Evolutionary conservation across 2,888 invertebrate genomes (phyloP), one percentile per base, ranked within the genome.

Genomic region (Thecocarcelia acutangulata): DNA sequence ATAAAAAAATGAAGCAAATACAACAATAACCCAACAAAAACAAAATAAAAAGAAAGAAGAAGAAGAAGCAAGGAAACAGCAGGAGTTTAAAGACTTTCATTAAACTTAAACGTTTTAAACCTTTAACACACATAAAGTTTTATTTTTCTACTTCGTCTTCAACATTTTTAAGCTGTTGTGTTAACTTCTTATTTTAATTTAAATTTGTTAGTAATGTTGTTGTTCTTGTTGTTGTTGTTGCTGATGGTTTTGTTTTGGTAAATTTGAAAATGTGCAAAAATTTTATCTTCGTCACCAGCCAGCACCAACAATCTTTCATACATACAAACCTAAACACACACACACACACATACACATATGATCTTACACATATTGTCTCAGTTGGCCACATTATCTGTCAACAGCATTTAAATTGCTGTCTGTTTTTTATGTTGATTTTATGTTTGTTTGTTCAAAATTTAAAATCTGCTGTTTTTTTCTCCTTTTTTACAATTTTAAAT

Each of bases 91-190:
- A 82, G 81, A 82, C 82, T 82, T 81, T 84, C 80, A 82, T 86
- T 85, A 84, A 83, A 84, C 79, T 85, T 84, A 85, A 85, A 86
- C 86, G 87, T 83, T 86, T 87, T 85, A 86, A 87, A 87, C 87
- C 87, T 87, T 87, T 87, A 86, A 87, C 72, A 73, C 59, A 87
- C 86, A 87, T 87, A 85, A 74, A 87, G 84, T 87, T 86, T 82
- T 75, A 72, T 75, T 64, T 66, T 44, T 52, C 42, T 28, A 19
- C 40, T 28, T 24, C 44, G 28, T 68, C 52, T 68, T 73, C 44
- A 54, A 17, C 8, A 58, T 70, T 37, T 58, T 68, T 64, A 73
- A 61, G 19, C 58, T 56, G 63, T 56, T 69, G 61, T 74, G 19
- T 58, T 56, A 52, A 40, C 59, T 68, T 28, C 46, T 66, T 58